Evolutionary conservation across 2,113 vertebrate species (phyloP), one percentile per base, ranked within the genome.

Genomic region (Tachycineta bicolor): DNA sequence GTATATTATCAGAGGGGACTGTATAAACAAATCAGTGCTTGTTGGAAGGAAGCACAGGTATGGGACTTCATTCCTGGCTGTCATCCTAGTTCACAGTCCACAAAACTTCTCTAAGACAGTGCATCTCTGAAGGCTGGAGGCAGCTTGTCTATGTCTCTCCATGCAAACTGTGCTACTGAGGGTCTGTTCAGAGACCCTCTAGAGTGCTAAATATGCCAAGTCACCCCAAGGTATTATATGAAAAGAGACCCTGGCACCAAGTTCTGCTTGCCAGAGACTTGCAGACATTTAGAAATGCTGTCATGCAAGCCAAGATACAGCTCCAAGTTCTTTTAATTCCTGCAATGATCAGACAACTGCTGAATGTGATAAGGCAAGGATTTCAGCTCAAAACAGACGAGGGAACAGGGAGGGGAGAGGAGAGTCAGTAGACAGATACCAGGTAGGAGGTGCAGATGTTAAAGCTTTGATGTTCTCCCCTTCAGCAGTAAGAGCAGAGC

Each of bases 291-390:
- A 79, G 81, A 93, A 96, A 79, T 6, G 25, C 21, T 47, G 34
- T 44, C 3, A 4, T 56, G 56, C 49, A 58, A 78, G 60, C 52
- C 4, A 17, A 93, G 80, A 29, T 86, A 71, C 22, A 33, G 62
- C 41, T 89, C 64, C 12, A 75, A 56, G 52, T 75, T 85, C 20
- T 88, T 95, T 93, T 63, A 70, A 60, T 87, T 93, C 73, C 55
- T 84, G 71, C 52, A 94, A 83, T 90, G 52, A 76, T 49, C 60
- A 83, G 73, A 50, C 88, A 90, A 77, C 84, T 90, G 89, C 73
- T 79, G 73, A 71, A 74, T 73, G 67, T 11, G 96, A 96, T 97
- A 96, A 95, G 87, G 87, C 77, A 75, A 64, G 50, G 43, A 70
- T 64, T 90, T 84, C 53, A 44, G 81, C 74, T 90, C 59, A 64